Evolutionary conservation across 2,797 vertebrate species (phyloP).

Genomic region (Eutrigla gurnardus): DNA sequence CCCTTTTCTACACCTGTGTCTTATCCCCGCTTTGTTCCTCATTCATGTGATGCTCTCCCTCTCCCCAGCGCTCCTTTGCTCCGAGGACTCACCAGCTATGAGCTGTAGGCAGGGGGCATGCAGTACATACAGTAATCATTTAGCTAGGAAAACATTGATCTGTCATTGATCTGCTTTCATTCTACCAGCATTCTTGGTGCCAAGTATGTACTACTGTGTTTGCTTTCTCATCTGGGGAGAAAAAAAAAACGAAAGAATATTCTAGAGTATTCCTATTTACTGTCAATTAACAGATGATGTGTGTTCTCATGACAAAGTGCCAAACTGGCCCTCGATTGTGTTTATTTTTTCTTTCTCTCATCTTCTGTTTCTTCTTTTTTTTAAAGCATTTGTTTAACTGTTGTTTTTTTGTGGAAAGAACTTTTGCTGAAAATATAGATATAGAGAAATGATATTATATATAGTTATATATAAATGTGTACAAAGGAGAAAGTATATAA

Average conservation of each 20-base stretch:
- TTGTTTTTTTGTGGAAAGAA: conserved; percentile 77
- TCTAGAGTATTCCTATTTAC: conserved; percentile 63
- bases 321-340: conserved; percentile 81
- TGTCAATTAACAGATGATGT: conserved; percentile 71
- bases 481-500: conserved; percentile 86
- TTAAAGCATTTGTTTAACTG: conserved; percentile 68
- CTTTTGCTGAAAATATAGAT: conserved; percentile 81
- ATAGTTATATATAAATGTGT: conserved; percentile 86
- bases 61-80: conserved; percentile 39
- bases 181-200: conserved; percentile 86
- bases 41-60: conserved; percentile 34
- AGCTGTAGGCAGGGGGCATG: conserved; percentile 35
- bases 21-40: conserved; percentile 49
- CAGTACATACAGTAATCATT: conserved; percentile 57
- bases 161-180: conserved; percentile 63
- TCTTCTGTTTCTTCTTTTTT: conserved; percentile 43
- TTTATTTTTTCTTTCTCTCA: conserved; percentile 59
- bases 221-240: conserved; percentile 67
- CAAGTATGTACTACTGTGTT: conserved; percentile 79
- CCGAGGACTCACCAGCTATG: conserved; percentile 41
- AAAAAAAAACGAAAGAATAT: conserved; percentile 61
- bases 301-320: conserved; percentile 81
- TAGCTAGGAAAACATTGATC: conserved; percentile 64
- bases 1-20: conserved; percentile 73
- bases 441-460: conserved; percentile 85